Evolutionary conservation across 2,888 invertebrate species (phyloP).

Genomic region (Tigriopus californicus): DNA sequence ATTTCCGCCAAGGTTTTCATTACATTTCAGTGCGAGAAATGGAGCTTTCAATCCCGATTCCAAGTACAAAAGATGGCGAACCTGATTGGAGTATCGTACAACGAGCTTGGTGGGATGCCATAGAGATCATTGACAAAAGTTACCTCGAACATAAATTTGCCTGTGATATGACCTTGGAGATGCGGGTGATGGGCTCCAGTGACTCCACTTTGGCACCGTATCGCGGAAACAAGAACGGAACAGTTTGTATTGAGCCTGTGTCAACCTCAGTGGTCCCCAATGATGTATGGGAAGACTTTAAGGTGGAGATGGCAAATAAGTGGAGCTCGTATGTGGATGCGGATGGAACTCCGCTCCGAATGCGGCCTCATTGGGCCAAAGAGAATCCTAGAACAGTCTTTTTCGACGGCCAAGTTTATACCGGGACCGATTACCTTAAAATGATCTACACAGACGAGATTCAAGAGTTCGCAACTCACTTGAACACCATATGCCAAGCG

Average conservation of each 20-base stretch:
- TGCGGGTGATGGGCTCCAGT: too few relatives aligned
- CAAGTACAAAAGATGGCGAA: not conserved
- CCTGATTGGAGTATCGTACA: not conserved
- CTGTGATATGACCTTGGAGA: too few relatives aligned
- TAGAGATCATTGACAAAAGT: not conserved
- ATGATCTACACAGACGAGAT: too few relatives aligned
- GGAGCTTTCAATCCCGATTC: not conserved
- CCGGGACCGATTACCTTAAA: too few relatives aligned
- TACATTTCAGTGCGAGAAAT: slow-evolving; percentile 1
- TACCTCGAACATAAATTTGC: too few relatives aligned
- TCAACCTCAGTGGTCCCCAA: too few relatives aligned
- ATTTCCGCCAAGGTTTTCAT: slow-evolving; percentile 1
- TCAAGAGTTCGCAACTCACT: too few relatives aligned
- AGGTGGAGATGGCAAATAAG: not conserved
- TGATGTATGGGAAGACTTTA: too few relatives aligned
- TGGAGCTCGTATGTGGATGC: not conserved
- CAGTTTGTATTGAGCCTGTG: too few relatives aligned
- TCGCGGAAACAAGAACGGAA: too few relatives aligned
- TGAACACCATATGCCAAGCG: too few relatives aligned
- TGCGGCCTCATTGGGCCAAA: not conserved
- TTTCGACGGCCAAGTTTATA: not conserved
- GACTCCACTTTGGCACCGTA: too few relatives aligned
- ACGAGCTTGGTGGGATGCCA: not conserved
- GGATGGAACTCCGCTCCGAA: not conserved
- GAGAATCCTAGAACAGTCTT: not conserved